phyloP scores from a whole-genome alignment of 2,113 vertebrate genomes.

The Brachypteracias leptosomus region DNA sequence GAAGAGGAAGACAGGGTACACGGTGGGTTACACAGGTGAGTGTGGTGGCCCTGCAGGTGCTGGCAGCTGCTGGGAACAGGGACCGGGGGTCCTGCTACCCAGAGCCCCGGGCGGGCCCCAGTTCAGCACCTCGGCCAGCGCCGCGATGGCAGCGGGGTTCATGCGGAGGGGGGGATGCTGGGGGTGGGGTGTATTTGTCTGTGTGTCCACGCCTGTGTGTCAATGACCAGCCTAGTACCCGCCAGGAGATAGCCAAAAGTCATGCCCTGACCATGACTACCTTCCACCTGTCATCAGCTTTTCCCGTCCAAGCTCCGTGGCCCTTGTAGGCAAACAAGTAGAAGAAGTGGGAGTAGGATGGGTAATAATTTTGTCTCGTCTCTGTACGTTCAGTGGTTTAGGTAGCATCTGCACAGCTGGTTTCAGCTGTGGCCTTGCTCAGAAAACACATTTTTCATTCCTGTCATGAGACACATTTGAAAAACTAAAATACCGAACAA shows the following conservation, averaged over 20 bases:
- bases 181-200: neutral
- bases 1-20: neutral
- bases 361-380: neutral
- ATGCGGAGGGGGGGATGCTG: no score
- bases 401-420: neutral
- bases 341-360: neutral
- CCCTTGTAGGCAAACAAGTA: neutral
- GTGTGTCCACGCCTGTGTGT: rapidly evolving
- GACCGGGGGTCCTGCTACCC: rapidly evolving
- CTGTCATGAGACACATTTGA: neutral
- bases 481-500: neutral
- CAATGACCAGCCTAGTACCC: rapidly evolving
- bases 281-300: rapidly evolving
- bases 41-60: rapidly evolving
- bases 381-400: rapidly evolving
- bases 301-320: neutral
- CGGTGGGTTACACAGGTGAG: rapidly evolving
- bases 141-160: no score
- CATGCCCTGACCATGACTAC: rapidly evolving
- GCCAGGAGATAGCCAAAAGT: neutral
- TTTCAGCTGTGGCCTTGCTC: neutral
- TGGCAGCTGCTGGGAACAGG: neutral
- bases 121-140: conserved; percentile 60
- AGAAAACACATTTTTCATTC: conserved; percentile 10
- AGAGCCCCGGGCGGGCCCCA: no score